Base-by-base conservation (phyloP, 2,888 invertebrate genomes). In the Epirrhoe tristata region DNA sequence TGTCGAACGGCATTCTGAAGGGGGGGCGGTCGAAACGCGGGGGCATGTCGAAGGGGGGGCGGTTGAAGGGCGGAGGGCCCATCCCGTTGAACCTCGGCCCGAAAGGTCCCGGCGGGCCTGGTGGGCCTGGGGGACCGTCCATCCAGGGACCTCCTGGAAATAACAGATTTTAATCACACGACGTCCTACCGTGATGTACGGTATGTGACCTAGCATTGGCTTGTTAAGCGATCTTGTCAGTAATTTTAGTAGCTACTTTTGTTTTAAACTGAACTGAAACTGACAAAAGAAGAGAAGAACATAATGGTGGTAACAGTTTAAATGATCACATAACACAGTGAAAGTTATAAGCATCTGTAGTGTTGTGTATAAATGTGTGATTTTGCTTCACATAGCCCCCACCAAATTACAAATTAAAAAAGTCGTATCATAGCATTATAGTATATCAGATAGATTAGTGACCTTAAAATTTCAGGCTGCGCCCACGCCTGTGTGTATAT, bases 81-180 rank as follows among this genome's bases (percentile, higher is more conserved):
- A 86, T 91, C 67, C 92, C 93, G 78, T 91, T 93, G 75, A 93
- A 94, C 5, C 93, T 82, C 3, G 91, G 89, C 14, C 88, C 90
- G 69, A 89, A 90, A 1, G 88, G 87, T 0, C 82, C 83, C 63
- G 87, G 80, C 24, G 87, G 81, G 69, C 91, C 86, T 6, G 86
- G 80, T 17, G 87, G 81, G 69, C 91, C 86, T 24, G 24, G 24
- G 24, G 24, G 39, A 43, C 39, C 39, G 70, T 91, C 94, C 93
- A 94, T 86, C 91, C 92, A 92, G 0, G 89, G 89, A 12, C 89
- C 92, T 87, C 59, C 63, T 69, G 61, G 52, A 77, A 71, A 66
- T 46, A 12, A 8, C 17, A 31, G 43, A 34, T 32, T 16, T 24
- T 43, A 8, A 36, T 66, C 53, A 66, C 17, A 12, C 50, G 8